Evolutionary conservation across 2,888 invertebrate genomes (phyloP).

Genomic region (Tenthredo amoena): DNA sequence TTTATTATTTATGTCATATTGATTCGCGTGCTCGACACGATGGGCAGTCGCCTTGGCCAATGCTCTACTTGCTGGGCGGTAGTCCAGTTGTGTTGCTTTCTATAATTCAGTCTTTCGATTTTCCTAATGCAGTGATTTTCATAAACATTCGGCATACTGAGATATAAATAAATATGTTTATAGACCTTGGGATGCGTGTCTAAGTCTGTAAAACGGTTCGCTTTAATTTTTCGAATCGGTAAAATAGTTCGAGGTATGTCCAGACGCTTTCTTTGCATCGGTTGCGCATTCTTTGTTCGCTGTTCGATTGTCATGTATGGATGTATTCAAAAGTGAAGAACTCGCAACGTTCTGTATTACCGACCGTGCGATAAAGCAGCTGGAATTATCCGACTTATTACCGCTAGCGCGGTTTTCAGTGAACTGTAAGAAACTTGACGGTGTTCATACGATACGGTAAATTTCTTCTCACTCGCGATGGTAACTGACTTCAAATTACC

Average conservation of each 20-base stretch:
- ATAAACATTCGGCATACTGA: background rate
- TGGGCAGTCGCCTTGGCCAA: conserved; percentile 41
- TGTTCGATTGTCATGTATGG: background rate
- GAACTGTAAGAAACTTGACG: background rate
- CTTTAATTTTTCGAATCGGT: background rate
- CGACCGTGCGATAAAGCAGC: background rate
- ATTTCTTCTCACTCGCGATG: background rate
- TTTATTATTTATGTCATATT: conserved; percentile 49
- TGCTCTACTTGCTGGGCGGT: conserved; percentile 44
- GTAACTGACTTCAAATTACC: background rate
- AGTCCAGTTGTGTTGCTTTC: conserved; percentile 27
- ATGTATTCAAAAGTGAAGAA: background rate
- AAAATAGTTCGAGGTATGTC: background rate
- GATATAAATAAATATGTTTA: background rate
- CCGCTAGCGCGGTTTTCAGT: conserved; percentile 5
- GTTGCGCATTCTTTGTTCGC: background rate
- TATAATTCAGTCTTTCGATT: conserved; percentile 17
- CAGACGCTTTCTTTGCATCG: background rate
- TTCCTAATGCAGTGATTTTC: background rate
- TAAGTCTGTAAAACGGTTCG: background rate
- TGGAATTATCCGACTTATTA: background rate
- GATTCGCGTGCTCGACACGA: conserved; percentile 30
- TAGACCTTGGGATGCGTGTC: background rate
- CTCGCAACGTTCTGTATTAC: background rate
- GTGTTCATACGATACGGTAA: background rate